These are phyloP conservation scores for Amphiduros pacificus DNA, from an alignment of 2,888 invertebrate genomes.

Conservation along the genomic window DNA sequence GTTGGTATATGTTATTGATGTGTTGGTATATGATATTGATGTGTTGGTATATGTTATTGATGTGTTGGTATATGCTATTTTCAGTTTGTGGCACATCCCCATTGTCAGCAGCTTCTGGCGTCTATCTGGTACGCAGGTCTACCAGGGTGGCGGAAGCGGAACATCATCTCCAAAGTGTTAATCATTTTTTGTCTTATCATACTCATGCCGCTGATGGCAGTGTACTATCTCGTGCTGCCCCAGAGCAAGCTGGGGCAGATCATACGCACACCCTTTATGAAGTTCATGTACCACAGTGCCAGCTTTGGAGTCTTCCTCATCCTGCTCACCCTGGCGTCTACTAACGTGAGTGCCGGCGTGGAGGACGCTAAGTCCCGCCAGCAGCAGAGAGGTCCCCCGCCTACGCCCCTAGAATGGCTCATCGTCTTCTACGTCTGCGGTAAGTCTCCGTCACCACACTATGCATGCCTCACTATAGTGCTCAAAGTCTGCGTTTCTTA, in stretches of 20 bases:
- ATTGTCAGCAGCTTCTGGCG: conserved; percentile 65
- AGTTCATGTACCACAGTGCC: conserved; percentile 65
- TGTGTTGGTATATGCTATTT: too few species aligned
- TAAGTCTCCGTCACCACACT: conserved; percentile 39
- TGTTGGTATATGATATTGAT: too few species aligned
- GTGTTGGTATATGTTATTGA: too few species aligned
- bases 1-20: too few species aligned
- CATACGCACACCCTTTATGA: conserved; percentile 65
- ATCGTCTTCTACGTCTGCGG: conserved; percentile 64
- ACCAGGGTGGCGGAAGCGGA: conserved; percentile 62
- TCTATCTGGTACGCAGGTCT: conserved; percentile 65
- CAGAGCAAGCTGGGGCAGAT: conserved; percentile 62
- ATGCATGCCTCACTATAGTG: not conserved
- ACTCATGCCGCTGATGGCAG: conserved; percentile 61
- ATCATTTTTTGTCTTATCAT: conserved; percentile 59
- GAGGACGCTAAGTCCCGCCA: conserved; percentile 46
- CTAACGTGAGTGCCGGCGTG: conserved; percentile 47
- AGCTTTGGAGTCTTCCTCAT: conserved; percentile 65
- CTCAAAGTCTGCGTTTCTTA: not conserved
- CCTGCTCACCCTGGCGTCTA: conserved; percentile 62
- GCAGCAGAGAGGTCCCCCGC: conserved; percentile 61
- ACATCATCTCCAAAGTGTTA: conserved; percentile 57
- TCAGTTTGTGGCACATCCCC: conserved; percentile 66
- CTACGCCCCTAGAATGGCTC: conserved; percentile 63
- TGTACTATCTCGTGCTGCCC: conserved; percentile 63